Conservation (phyloP, 2,888 invertebrate genomes). For the Agrenia bidenticulata region DNA sequence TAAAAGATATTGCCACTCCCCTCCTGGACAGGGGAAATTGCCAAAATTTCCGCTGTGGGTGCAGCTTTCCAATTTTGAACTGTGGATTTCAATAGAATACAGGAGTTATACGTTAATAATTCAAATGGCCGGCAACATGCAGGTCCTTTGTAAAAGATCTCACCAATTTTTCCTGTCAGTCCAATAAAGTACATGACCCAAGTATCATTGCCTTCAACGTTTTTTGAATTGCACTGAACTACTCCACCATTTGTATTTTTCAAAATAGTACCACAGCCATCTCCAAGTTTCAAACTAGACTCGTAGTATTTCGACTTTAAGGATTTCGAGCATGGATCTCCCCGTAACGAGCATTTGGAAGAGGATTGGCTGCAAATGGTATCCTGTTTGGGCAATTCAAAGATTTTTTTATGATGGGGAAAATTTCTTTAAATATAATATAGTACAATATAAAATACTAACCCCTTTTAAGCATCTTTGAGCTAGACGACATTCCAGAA, state of each 20-base stretch:
- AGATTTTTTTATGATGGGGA: neutral
- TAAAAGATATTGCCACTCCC: constrained; percentile 24
- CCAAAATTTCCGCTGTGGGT: constrained; percentile 23
- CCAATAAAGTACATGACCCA: constrained; percentile 34
- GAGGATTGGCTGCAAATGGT: constrained; percentile 27
- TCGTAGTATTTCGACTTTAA: constrained; percentile 31
- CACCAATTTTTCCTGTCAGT: constrained; percentile 20
- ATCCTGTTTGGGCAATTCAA: constrained; percentile 19
- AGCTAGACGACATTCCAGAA: constrained; percentile 21
- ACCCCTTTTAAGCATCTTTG: constrained; percentile 35
- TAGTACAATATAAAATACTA: constrained; percentile 1
- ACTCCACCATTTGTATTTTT: constrained; percentile 38
- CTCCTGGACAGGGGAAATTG: constrained; percentile 15
- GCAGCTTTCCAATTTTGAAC: constrained; percentile 35
- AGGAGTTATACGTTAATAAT: too few species aligned
- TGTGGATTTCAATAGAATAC: neutral
- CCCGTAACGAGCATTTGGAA: constrained; percentile 30
- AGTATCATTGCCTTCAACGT: neutral
- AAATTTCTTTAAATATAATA: too few species aligned
- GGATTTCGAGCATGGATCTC: constrained; percentile 31
- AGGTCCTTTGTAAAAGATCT: neutral
- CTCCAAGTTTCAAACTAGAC: constrained; percentile 23
- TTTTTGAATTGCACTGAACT: constrained; percentile 24
- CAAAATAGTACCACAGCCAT: constrained; percentile 20
- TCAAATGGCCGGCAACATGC: too few species aligned